These are phyloP conservation scores for Australoheros scitulus DNA, from an alignment of 2,113 vertebrate species.

Conservation along the genomic window DNA sequence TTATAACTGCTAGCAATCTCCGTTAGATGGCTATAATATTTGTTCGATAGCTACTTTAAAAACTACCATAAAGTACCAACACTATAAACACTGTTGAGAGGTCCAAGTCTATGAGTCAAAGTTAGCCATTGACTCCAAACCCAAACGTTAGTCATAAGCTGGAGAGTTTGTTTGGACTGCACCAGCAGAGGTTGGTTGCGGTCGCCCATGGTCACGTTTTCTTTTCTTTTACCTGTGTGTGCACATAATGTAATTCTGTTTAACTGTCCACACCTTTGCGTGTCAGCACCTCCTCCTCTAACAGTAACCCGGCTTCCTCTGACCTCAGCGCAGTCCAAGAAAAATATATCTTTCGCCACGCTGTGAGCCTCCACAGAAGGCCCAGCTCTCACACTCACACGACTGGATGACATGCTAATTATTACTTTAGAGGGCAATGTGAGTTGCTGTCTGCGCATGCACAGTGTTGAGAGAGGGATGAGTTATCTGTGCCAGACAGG, in stretches of 20 bases:
- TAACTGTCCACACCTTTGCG: background rate
- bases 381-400: slow-evolving; percentile 5
- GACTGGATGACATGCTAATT: slow-evolving; percentile 67
- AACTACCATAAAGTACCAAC: too few species aligned
- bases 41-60: too few species aligned
- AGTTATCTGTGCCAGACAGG: slow-evolving; percentile 79
- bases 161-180: background rate
- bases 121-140: too few species aligned
- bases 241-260: background rate
- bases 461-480: slow-evolving; percentile 47
- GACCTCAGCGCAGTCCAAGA: slow-evolving; percentile 17
- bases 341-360: slow-evolving; percentile 7
- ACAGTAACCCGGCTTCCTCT: slow-evolving; percentile 20
- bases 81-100: too few species aligned
- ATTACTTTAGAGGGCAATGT: slow-evolving; percentile 42
- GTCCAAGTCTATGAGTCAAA: too few species aligned
- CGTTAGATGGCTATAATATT: too few species aligned
- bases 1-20: too few species aligned
- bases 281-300: slow-evolving; percentile 30
- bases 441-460: slow-evolving; percentile 33
- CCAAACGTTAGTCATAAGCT: too few species aligned
- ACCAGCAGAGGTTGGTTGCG: background rate
- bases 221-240: background rate
- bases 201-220: background rate
- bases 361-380: background rate